Evolutionary conservation across 1,140 invertebrate species (phyloP).

Genomic region (Diachasmimorpha longicaudata): DNA sequence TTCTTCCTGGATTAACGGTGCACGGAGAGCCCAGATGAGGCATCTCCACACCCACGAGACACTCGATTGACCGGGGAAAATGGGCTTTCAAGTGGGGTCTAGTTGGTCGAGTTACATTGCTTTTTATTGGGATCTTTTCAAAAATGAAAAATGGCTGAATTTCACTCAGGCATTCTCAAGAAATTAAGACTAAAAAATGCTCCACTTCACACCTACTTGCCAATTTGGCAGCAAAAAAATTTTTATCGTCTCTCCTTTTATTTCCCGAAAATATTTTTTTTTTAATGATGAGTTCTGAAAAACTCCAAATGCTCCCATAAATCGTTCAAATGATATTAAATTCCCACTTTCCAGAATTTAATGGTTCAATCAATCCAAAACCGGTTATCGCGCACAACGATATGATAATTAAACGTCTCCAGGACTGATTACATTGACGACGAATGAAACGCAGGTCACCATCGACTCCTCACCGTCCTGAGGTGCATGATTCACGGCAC

Average conservation of each 20-base stretch:
- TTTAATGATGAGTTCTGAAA: no score
- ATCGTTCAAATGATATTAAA: no score
- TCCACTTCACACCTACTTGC: no score
- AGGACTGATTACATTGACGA: background rate
- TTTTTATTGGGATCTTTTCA: no score
- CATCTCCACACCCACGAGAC: constrained; percentile 18
- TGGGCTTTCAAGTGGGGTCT: background rate
- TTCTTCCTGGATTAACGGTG: constrained; percentile 34
- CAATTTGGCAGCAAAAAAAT: no score
- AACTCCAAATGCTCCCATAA: no score
- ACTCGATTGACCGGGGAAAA: background rate
- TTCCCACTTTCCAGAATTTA: background rate
- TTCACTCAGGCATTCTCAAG: no score
- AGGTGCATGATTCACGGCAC: background rate
- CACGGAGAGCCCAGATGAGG: background rate
- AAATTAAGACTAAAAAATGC: no score
- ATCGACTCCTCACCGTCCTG: background rate
- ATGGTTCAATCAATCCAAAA: constrained; percentile 20
- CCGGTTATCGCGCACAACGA: background rate
- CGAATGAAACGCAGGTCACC: background rate
- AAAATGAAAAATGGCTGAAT: no score
- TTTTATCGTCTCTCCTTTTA: no score
- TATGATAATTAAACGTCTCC: background rate
- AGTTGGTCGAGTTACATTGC: background rate
- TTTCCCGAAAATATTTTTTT: no score